Evolutionary conservation across 2,113 vertebrate genomes (phyloP), one percentile per base, ranked within the genome.

Genomic region (Oplegnathus fasciatus): DNA sequence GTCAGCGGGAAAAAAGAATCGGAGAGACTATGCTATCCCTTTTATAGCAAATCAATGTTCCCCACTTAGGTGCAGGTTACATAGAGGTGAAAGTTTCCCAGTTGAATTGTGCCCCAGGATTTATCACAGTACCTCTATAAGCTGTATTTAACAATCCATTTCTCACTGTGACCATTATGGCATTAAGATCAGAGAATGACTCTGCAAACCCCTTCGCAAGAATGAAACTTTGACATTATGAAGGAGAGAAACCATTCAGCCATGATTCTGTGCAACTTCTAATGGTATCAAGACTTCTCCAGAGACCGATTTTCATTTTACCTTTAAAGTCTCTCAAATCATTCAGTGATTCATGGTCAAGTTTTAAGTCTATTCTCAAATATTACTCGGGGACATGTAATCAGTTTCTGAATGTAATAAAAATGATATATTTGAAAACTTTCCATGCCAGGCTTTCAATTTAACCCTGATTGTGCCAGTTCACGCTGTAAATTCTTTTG

Each of bases 131-230:
- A 52, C 58, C 60, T 73, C 60, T 78, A 40, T 90, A 76, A 91
- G 88, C 72, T 76, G 74, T 80, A 75, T 88, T 88, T 90, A 88
- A 90, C 82, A 79, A 89, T 68, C 89, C 84, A 84, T 92, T 88
- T 78, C 66, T 87, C 89, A 84, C 44, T 62, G 30, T 78, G 79
- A 42, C 71, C 78, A 86, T 88, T 57, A 82, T 28, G 32, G 28
- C 77, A 34, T 82, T 84, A 82, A 65, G 82, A 87, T 84, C 80
- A 73, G 65, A 84, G 52, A 91, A 86, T 64, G 74, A 85, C 83
- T 88, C 73, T 34, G 68, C 58, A 65, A 77, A 80, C 54, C 44
- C 62, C 70, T 58, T 70, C 9, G 32, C 54, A 44, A 64, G 67
- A 78, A 50, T 50, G 40, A 88, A 77, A 80, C 80, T 75, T 68